Conservation (phyloP, 2,797 vertebrate species). For the Spizella passerina region DNA sequence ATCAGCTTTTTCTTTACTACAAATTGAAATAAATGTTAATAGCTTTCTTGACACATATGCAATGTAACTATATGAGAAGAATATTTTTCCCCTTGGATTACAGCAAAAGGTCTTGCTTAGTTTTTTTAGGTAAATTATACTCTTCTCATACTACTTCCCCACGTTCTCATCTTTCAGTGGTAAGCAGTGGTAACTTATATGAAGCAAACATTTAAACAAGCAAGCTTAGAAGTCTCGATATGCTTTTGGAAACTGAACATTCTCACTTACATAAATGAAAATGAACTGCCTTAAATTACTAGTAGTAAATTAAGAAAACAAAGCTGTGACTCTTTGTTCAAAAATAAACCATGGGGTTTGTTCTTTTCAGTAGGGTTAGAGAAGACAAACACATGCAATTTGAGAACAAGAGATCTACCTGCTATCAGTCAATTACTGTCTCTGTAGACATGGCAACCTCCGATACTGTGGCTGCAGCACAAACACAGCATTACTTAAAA, state of each 20-base stretch:
- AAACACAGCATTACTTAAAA: not conserved
- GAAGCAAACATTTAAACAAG: not conserved
- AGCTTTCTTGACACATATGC: not conserved
- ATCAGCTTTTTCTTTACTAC: not conserved
- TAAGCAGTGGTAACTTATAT: not conserved
- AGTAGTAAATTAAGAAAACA: not conserved
- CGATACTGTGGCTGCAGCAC: not conserved
- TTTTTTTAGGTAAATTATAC: not conserved
- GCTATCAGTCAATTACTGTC: not conserved
- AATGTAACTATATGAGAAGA: not conserved
- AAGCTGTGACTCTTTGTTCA: not conserved
- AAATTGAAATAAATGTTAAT: not conserved
- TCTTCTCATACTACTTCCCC: not conserved
- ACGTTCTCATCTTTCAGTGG: not conserved
- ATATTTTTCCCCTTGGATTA: not conserved
- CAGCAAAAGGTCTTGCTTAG: not conserved
- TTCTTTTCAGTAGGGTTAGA: not conserved
- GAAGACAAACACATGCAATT: not conserved
- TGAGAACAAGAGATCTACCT: not conserved
- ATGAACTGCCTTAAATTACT: not conserved
- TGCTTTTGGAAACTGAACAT: not conserved
- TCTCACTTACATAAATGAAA: not conserved
- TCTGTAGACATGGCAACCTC: not conserved
- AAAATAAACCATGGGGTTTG: not conserved
- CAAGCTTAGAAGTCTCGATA: not conserved